Conservation (phyloP, 2,797 vertebrate species). For the Sitta carolinensis region DNA sequence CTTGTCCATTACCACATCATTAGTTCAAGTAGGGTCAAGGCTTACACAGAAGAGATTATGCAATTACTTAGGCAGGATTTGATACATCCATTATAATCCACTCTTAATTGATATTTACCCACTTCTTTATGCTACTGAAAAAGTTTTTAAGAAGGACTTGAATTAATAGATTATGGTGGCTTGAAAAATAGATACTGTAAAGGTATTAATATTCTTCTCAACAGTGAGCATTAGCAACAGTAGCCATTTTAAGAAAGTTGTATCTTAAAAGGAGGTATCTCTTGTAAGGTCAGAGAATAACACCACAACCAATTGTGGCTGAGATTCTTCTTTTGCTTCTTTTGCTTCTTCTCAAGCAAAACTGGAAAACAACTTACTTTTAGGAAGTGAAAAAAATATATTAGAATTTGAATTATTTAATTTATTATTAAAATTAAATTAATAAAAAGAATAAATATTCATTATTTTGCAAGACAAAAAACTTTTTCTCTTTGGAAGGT, state of each 20-base stretch:
- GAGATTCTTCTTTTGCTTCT: neutral
- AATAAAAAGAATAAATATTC: neutral
- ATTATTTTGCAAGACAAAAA: neutral
- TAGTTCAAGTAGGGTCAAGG: constrained; percentile 14
- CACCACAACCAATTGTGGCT: fast-evolving
- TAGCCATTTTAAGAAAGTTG: neutral
- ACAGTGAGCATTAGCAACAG: neutral
- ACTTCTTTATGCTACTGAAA: neutral
- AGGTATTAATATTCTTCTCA: neutral
- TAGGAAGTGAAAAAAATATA: neutral
- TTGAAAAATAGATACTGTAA: neutral
- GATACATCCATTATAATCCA: neutral
- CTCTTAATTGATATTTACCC: constrained; percentile 17
- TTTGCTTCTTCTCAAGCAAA: neutral
- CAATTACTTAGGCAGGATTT: neutral
- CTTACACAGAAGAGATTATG: neutral
- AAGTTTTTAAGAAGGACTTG: neutral
- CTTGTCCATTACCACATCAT: neutral
- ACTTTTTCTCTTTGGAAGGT: neutral
- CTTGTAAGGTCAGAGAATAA: neutral
- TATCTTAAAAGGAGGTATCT: neutral
- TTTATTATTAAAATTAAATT: neutral
- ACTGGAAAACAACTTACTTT: neutral
- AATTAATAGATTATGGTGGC: neutral
- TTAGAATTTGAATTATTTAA: neutral